Conservation (phyloP, 2,888 invertebrate species). For the Noctua fimbriata region DNA sequence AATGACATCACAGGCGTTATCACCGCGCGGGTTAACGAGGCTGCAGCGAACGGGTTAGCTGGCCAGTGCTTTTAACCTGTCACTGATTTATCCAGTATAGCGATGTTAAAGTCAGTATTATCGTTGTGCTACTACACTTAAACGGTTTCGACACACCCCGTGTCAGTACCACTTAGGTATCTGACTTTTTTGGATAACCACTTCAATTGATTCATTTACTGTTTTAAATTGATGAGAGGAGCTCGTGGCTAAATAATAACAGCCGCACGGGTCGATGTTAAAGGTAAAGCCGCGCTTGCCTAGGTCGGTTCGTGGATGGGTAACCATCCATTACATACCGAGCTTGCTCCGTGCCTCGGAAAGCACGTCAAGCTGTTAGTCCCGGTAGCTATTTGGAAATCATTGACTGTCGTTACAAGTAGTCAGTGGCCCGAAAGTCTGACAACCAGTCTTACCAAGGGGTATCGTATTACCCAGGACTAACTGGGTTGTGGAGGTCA, state of each 20-base stretch:
- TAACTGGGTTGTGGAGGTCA: no score
- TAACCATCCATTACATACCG: no score
- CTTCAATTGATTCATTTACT: neutral
- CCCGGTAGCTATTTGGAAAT: no score
- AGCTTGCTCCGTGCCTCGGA: no score
- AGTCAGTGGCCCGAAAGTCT: no score
- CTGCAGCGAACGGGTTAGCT: constrained; percentile 53
- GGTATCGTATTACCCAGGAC: no score
- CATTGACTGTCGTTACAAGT: no score
- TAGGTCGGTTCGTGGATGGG: no score
- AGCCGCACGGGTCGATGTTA: neutral
- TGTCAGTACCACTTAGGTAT: constrained; percentile 44
- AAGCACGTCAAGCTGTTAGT: no score
- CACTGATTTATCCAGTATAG: constrained; percentile 49
- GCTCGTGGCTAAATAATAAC: neutral
- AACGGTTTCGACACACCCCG: constrained; percentile 45
- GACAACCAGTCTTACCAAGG: no score
- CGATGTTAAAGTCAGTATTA: constrained; percentile 52
- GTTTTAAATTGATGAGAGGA: neutral
- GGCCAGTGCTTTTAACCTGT: constrained; percentile 60
- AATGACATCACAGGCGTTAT: constrained; percentile 42
- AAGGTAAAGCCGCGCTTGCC: no score
- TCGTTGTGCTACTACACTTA: constrained; percentile 33
- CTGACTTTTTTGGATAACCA: constrained; percentile 29
- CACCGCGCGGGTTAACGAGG: constrained; percentile 46